Evolutionary conservation across 2,113 vertebrate genomes (phyloP).

Genomic region (Triplophysa siluroides): DNA sequence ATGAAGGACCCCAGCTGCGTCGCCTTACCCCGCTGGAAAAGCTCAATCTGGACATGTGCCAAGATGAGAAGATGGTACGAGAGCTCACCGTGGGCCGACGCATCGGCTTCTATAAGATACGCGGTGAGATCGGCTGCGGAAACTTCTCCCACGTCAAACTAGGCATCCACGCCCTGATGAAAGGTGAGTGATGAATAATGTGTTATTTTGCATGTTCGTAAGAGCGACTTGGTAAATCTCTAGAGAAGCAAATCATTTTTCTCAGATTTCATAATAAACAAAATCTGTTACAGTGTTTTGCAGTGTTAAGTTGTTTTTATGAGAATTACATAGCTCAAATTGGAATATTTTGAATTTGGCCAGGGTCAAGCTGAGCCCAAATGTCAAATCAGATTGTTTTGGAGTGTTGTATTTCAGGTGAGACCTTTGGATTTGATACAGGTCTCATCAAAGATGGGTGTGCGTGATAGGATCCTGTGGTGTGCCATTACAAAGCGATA

Average conservation of each 20-base stretch:
- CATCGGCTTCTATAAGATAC: conserved; percentile 94
- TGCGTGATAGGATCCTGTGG: conserved; percentile 10
- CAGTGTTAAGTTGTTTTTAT: no score
- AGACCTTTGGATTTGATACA: conserved; percentile 66
- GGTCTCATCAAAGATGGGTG: conserved; percentile 62
- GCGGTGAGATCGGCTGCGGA: conserved; percentile 94
- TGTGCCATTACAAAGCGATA: conserved; percentile 10
- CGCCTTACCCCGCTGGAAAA: conserved; percentile 88
- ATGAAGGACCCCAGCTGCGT: conserved; percentile 72
- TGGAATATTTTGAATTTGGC: background rate
- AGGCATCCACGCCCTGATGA: conserved; percentile 92
- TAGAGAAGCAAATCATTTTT: no score
- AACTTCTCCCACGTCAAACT: conserved; percentile 98
- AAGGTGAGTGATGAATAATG: conserved; percentile 77
- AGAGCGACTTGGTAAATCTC: background rate
- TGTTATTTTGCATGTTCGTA: background rate
- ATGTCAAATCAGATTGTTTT: conserved; percentile 59
- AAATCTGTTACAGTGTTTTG: no score
- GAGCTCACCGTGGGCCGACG: conserved; percentile 92
- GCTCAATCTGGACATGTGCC: conserved; percentile 90
- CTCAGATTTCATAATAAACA: no score
- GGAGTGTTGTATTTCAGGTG: conserved; percentile 61
- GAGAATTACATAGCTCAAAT: no score
- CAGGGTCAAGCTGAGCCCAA: conserved; percentile 56
- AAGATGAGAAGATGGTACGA: conserved; percentile 89